phyloP scores from a whole-genome alignment of 2,113 vertebrate species.

The Caretta caretta region DNA sequence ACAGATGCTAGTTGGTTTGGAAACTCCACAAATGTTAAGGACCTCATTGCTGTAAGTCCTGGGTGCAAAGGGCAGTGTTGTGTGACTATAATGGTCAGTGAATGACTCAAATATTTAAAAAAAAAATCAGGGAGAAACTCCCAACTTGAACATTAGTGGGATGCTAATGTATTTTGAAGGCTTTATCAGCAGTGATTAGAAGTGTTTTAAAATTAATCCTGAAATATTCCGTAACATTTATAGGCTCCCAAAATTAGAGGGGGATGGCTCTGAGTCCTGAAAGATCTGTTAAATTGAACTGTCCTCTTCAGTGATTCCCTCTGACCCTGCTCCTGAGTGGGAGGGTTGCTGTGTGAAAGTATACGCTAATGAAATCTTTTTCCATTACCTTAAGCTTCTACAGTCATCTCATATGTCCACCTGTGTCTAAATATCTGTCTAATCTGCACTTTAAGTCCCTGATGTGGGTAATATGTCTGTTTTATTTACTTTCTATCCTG shows the following conservation, averaged over 20 bases:
- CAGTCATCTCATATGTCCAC: neutral
- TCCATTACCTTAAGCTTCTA: neutral
- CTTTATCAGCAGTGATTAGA: neutral
- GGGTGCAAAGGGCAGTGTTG: neutral
- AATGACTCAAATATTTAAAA: neutral
- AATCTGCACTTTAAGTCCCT: neutral
- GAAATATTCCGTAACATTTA: neutral
- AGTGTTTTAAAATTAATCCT: neutral
- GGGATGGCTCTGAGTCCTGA: neutral
- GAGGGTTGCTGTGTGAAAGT: neutral
- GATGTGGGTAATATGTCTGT: neutral
- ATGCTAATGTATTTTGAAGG: neutral
- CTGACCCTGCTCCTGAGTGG: neutral
- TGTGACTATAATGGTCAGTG: neutral
- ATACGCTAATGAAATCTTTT: neutral
- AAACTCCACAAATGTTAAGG: neutral
- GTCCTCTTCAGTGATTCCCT: neutral
- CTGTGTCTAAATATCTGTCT: neutral
- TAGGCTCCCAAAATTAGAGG: neutral
- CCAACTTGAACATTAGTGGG: neutral
- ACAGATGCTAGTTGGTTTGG: neutral
- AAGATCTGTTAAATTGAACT: neutral
- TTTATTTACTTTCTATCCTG: neutral
- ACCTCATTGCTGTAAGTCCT: neutral
- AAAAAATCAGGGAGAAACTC: neutral